These are phyloP conservation scores for Tetragnatha versicolor DNA, from an alignment of 1,140 invertebrate species.

Conservation along the genomic window DNA sequence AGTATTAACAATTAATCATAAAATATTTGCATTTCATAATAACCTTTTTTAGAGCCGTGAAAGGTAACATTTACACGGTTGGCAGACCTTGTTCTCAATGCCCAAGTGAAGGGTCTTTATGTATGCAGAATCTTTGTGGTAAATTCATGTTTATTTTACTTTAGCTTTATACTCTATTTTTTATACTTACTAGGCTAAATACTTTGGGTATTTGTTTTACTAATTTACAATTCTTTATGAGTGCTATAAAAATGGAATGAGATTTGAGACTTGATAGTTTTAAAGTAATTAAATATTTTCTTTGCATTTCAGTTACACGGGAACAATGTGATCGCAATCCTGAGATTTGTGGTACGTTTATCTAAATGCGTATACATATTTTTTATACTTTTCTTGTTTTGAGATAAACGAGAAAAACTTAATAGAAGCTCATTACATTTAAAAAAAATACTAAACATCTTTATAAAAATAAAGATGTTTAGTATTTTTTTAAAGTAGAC, in stretches of 20 bases:
- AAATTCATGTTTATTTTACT: background rate
- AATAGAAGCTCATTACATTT: too few species aligned
- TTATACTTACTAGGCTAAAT: background rate
- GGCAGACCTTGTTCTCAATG: conserved; percentile 35
- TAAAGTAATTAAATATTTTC: background rate
- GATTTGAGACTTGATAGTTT: too few species aligned
- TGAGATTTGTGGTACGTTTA: conserved; percentile 2
- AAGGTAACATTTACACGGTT: conserved; percentile 10
- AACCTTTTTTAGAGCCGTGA: conserved; percentile 7
- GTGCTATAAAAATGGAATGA: too few species aligned
- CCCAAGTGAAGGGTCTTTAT: background rate
- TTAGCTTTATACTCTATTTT: background rate
- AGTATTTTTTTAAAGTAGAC: too few species aligned
- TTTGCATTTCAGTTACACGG: background rate
- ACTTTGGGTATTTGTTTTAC: too few species aligned
- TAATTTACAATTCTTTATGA: too few species aligned
- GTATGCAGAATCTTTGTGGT: conserved; percentile 25
- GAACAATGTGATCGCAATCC: conserved; percentile 1
- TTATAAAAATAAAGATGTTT: too few species aligned
- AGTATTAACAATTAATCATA: too few species aligned
- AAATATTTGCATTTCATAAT: too few species aligned
- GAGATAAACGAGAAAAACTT: too few species aligned
- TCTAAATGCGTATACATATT: background rate
- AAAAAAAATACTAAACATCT: too few species aligned
- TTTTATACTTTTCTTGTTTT: background rate